phyloP scores from a whole-genome alignment of 2,888 invertebrate species.

The Lycaena phlaeas region DNA sequence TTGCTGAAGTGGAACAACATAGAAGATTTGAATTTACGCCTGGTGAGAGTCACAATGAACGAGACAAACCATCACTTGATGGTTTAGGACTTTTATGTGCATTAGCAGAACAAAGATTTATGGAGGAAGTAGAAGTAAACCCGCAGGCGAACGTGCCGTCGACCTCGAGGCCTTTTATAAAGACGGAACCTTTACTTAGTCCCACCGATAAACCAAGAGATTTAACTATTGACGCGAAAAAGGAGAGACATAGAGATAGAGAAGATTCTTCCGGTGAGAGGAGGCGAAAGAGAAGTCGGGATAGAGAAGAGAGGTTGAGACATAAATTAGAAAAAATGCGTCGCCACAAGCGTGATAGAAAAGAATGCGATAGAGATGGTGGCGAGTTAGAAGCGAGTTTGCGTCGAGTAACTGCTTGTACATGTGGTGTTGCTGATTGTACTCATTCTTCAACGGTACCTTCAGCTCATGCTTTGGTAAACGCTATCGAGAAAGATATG shows the following conservation, averaged over 20 bases:
- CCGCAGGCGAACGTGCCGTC: conserved; percentile 31
- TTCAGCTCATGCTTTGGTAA: conserved; percentile 75
- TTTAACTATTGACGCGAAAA: conserved; percentile 36
- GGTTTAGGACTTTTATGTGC: conserved; percentile 86
- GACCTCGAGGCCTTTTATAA: conserved; percentile 47
- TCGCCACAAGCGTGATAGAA: conserved; percentile 52
- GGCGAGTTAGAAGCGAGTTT: conserved; percentile 56
- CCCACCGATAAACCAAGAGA: conserved; percentile 37
- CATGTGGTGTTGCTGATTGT: conserved; percentile 41
- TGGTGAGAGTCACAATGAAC: conserved; percentile 37
- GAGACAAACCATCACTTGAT: conserved; percentile 65
- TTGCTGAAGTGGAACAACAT: conserved; percentile 46
- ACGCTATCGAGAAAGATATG: conserved; percentile 87
- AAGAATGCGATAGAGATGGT: conserved; percentile 37
- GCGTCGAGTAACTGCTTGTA: conserved; percentile 51
- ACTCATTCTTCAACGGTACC: conserved; percentile 48
- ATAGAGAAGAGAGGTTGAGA: conserved; percentile 50
- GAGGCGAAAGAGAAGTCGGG: conserved; percentile 47
- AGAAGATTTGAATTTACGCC: conserved; percentile 53
- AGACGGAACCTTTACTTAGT: conserved; percentile 48
- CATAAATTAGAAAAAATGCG: conserved; percentile 63
- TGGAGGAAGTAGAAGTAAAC: conserved; percentile 78
- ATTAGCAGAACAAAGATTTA: conserved; percentile 86
- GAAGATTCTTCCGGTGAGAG: conserved; percentile 58
- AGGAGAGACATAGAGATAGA: conserved; percentile 50